Evolutionary conservation across 2,113 vertebrate species (phyloP).

Genomic region (Lanius ludovicianus): DNA sequence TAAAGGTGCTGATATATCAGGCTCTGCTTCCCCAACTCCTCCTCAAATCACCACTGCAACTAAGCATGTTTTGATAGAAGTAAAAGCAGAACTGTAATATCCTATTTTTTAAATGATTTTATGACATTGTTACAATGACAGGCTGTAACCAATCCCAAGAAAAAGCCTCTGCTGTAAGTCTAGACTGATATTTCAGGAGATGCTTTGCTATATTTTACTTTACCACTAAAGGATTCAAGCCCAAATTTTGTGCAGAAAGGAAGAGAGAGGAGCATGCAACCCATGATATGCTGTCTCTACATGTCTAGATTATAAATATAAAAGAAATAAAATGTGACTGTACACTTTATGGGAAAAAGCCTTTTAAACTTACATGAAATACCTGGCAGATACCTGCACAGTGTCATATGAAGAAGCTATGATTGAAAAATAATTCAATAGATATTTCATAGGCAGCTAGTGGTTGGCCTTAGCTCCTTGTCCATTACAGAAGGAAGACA

Average conservation of each 20-base stretch:
- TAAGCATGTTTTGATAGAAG: not conserved
- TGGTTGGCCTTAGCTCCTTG: not conserved
- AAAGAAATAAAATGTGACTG: not conserved
- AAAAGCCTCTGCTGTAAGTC: not conserved
- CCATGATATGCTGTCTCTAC: not conserved
- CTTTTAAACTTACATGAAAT: not conserved
- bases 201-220: not conserved
- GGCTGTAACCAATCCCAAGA: not conserved
- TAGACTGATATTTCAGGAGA: not conserved
- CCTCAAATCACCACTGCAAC: not conserved
- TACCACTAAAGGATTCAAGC: not conserved
- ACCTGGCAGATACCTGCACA: not conserved
- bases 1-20: not conserved
- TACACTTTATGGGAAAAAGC: not conserved
- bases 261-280: not conserved
- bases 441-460: not conserved
- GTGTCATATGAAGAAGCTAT: not conserved
- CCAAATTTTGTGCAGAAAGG: not conserved
- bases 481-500: not conserved
- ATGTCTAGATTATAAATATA: not conserved
- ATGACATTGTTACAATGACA: not conserved
- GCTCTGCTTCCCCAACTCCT: not conserved
- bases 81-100: not conserved
- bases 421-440: not conserved
- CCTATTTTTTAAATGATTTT: not conserved